Evolutionary conservation across 2,888 invertebrate species (phyloP), one percentile per base, ranked within the genome.

Genomic region (Lomographa bimaculata): DNA sequence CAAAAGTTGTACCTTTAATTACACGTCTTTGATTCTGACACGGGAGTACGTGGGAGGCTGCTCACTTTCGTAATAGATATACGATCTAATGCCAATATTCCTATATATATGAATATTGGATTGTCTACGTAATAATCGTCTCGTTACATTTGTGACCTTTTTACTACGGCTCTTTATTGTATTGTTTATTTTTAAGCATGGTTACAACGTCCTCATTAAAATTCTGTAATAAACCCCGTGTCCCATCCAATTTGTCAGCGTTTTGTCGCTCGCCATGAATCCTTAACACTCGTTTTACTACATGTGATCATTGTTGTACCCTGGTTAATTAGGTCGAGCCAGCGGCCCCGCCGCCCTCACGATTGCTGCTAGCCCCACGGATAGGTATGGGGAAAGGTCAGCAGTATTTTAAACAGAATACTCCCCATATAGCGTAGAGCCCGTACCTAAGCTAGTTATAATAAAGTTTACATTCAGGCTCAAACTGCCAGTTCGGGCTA

Each of bases 21-120:
- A 63, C 56, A 56, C 58, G 55, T 54, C 51, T 64, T 61, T 50
- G 59, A 63, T 64, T 63, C 50, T 60, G 61, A 63, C 60, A 54
- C 39, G 41, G 28, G 42, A 44, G 48, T 43, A 50, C 46, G 47
- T 49, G 46, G 51, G 48, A 36, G 38, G 45, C 37, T 28, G 47
- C 37, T 54, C 51, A 51, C 43, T 51, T 51, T 51, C 47, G 44
- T 54, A 54, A 54, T 44, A 51, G 46, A 38, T 49, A 39, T 43
- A 51, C 38, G 30, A 41, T 29, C 20, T 44, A 36, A 47, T 41
- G 49, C 51, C 45, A 54, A 54, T 41, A 42, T 49, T 48, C 33
- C 43, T 39, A 47, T 41, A 39, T 41, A 21, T 36, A 37, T 29
- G 34, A 26, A 39, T 35, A 47, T 14, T 12, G 18, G n/a, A 36